Evolutionary conservation across 1,140 invertebrate species (phyloP), one percentile per base, ranked within the genome.

Genomic region (Brachionus asplanchnoidis): DNA sequence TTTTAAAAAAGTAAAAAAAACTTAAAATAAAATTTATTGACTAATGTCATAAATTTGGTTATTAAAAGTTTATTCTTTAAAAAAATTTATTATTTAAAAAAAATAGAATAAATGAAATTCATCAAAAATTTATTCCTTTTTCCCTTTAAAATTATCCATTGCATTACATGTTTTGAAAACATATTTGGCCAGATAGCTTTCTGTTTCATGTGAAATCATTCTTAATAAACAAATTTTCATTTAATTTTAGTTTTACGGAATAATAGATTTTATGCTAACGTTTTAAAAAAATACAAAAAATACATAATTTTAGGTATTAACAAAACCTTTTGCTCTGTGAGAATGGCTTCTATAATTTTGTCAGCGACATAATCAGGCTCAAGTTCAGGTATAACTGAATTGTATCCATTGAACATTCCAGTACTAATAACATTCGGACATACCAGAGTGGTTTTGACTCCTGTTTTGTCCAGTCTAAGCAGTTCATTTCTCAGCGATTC

Each of bases 401-500:
- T 65, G 6, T 82, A 82, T 14, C 95, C 94, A 32, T 94, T 93
- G 87, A 98, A 98, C 95, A 98, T 97, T 85, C 95, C 95, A 7
- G 96, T 98, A 87, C 94, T 93, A 85, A 97, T 97, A 88, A 95
- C 97, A 90, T 94, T 97, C 0, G 97, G 96, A 88, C 95, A 97
- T 85, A 98, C 93, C 17, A 94, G 93, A 7, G 96, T 97, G 0
- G 94, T 95, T 85, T 94, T 91, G 14, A 98, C 93, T 50, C 94
- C 94, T 60, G 85, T 79, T 14, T 87, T 86, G 9, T 26, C 53
- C 20, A 86, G 56, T 42, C 66, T 82, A 12, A 85, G 73, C 6
- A 90, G 75, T 86, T 90, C 89, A 84, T 87, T 86, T 36, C 86
- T 84, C 9, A 90, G 79, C 0, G 68, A 73, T 14, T 98, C 96